Conservation (phyloP, 2,113 vertebrate species). For the Meleagris gallopavo region DNA sequence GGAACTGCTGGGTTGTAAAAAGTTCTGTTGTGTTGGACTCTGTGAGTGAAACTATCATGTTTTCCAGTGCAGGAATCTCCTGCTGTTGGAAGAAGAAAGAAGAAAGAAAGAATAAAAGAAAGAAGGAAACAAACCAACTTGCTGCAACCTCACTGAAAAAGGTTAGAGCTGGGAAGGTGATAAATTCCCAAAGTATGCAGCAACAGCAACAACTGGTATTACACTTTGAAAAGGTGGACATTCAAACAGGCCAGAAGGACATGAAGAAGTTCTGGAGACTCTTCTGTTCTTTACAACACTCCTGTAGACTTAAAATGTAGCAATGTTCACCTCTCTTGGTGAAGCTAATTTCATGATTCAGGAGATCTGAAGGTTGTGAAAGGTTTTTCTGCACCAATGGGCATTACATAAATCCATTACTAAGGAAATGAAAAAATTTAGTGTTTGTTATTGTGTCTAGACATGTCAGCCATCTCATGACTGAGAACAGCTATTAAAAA, state of each 20-base stretch:
- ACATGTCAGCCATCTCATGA: background rate
- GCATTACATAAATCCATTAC: background rate
- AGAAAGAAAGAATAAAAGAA: background rate
- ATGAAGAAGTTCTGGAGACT: background rate
- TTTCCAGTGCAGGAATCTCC: background rate
- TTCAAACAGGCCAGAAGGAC: background rate
- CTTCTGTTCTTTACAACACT: background rate
- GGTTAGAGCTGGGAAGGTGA: background rate
- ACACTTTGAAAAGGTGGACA: background rate
- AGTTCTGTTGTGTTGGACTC: background rate
- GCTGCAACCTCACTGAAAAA: background rate
- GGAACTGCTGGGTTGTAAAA: background rate
- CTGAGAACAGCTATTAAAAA: background rate
- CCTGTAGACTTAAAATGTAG: background rate
- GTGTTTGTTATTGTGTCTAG: background rate
- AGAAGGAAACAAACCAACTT: background rate
- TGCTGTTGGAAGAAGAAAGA: background rate
- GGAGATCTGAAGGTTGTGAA: background rate
- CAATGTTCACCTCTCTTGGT: background rate
- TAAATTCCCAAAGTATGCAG: background rate
- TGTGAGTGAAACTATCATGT: background rate
- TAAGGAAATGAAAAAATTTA: background rate
- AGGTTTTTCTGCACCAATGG: background rate
- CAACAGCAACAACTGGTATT: background rate
- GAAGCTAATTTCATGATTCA: constrained; percentile 17